Base-by-base conservation (phyloP, 64 coral and sea anemone genomes). In the Montipora foliosa region DNA sequence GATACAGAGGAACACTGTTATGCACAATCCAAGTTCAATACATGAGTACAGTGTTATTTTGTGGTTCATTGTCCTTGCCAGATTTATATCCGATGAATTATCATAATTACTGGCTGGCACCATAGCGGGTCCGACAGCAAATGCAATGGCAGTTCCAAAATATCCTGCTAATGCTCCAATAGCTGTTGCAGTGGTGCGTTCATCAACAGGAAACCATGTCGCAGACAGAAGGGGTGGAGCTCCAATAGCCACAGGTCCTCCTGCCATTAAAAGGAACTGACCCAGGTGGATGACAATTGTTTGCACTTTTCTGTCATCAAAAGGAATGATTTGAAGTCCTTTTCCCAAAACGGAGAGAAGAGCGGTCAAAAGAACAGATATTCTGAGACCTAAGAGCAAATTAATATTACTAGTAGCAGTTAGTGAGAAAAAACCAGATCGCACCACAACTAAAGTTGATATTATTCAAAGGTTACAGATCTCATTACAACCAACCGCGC, bases 161-260 rank as follows among this genome's bases (percentile, higher is more conserved):
- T 90, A 96, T 11, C 79, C 83, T 6, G 80, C 92, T 21, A 90
- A 83, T 9, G 91, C 78, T 4, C 49, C 80, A 58, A 93, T 90
- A 3, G 91, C 91, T 21, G 95, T 96, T 5, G 95, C 95, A 8
- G 91, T 93, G 16, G 87, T 96, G 21, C 95, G 95, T 74, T 96
- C 95, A 11, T 52, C 12, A 7, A 91, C 75, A 6, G 95, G 90
- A 29, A 96, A 96, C 95, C 95, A 96, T 7, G 95, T 80, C 0
- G 95, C 91, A 10, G 95, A 96, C 3, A 96, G 80, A 1, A 92
- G 88, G 11, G 95, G 82, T 6, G 91, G 91, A 22, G 82, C 91
- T 15, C 95, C 91, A 16, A 96, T 13, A 13, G 87, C 82, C 15
- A 96, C 92, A 49, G 91, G 87, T n/a, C 80, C 74, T 6, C 91